These are phyloP conservation scores for Arctopsyche grandis DNA, from an alignment of 1,140 invertebrate genomes.

Conservation along the genomic window DNA sequence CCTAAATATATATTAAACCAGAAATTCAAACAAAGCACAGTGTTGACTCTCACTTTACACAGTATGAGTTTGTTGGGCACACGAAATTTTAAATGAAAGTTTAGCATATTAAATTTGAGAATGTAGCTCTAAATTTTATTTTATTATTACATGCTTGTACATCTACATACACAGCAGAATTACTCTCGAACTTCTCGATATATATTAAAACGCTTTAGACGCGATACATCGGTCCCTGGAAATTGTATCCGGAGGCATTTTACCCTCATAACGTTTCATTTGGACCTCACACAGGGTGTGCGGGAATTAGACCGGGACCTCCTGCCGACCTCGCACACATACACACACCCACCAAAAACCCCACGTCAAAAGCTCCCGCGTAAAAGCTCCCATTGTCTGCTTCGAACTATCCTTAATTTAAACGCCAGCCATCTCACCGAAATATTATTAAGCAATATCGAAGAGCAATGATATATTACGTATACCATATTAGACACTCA, in stretches of 20 bases:
- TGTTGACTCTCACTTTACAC: too few relatives aligned
- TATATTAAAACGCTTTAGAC: slow-evolving; percentile 10
- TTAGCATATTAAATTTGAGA: too few relatives aligned
- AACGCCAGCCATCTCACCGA: neutral
- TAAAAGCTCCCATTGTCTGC: slow-evolving; percentile 23
- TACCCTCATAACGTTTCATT: slow-evolving; percentile 24
- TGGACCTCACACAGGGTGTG: slow-evolving; percentile 7
- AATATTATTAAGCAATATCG: slow-evolving; percentile 4
- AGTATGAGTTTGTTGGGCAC: too few relatives aligned
- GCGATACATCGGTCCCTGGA: neutral
- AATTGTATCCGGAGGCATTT: slow-evolving; percentile 19
- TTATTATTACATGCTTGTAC: too few relatives aligned
- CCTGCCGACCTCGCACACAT: neutral
- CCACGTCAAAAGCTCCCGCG: slow-evolving; percentile 9
- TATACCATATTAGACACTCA: neutral
- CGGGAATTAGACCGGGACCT: neutral
- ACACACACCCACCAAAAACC: neutral
- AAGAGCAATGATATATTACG: neutral
- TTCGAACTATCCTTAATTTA: slow-evolving; percentile 15
- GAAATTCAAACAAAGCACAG: too few relatives aligned
- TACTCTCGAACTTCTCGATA: neutral
- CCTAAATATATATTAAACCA: too few relatives aligned
- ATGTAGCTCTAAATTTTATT: too few relatives aligned
- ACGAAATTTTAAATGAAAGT: too few relatives aligned
- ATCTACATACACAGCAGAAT: neutral